Evolutionary conservation across 2,888 invertebrate genomes (phyloP), one percentile per base, ranked within the genome.

Genomic region (Punctoribates punctum): DNA sequence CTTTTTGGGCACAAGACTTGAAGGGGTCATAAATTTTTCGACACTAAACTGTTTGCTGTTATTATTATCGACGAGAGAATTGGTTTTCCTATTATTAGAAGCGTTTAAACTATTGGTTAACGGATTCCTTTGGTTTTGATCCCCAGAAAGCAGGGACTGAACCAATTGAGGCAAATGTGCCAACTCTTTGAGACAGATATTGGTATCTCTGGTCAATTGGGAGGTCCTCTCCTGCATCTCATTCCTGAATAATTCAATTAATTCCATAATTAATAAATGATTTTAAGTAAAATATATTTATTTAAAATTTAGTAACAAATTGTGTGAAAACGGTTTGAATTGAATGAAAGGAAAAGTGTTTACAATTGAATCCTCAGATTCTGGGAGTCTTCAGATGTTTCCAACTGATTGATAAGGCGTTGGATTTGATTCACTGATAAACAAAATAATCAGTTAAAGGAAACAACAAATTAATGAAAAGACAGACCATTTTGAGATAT

Each of bases 211-310:
- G 0, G 92, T 94, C 82, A 97, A 85, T 82, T 94, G 93, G 83
- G 96, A 93, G 0, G 96, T 96, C 83, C 96, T 95, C 83, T 94
- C 94, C 84, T 95, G 94, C 81, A 96, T 91, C 85, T 96, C 92
- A 83, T 95, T 73, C 13, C 75, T 77, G 62, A 20, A 11, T 60
- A n/a, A 34, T 17, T 73, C 15, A 54, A n/a, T 0, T 23, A 17
- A 20, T 17, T 11, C 34, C 34, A 34, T 6, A 34, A 34, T 34
- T 34, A 34, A 8, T 34, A 72, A 4, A n/a, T 60, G 27, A 70
- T 70, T 70, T 29, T 46, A 25, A 46, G 20, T 1, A 54, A 34
- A 57, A 51, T 62, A 34, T 4, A 8, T 34, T 34, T 34, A 34
- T 34, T 6, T 34, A 8, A 34, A 34, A 34, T 34, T 6, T 34